Percentiles rank a stretch among this genome's conserved stretches.
Evolutionary conservation across 2,888 invertebrate genomes (phyloP).

Genomic region (Sussaba pulchella): DNA sequence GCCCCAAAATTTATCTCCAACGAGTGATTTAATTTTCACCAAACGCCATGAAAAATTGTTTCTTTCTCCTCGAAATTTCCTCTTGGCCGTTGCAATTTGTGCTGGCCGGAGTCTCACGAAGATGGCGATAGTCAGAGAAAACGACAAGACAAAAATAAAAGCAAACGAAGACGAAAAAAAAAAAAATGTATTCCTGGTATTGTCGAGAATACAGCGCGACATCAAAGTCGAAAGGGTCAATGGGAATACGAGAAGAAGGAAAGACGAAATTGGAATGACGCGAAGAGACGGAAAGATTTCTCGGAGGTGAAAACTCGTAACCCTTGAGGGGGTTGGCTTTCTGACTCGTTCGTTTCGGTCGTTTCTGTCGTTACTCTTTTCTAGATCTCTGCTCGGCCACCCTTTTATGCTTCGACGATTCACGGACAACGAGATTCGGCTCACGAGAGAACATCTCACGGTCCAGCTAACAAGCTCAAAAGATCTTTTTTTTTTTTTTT

Average conservation of each 20-base stretch:
- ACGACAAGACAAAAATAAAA: neutral
- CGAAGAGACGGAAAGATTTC: conserved; percentile 41
- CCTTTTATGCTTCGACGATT: conserved; percentile 52
- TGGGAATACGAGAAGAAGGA: conserved; percentile 1
- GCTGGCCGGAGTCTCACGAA: conserved; percentile 36
- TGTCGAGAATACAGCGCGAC: conserved; percentile 20
- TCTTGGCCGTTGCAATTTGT: conserved; percentile 16
- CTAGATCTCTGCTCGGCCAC: conserved; percentile 33
- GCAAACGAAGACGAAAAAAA: neutral
- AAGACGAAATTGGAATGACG: conserved; percentile 8
- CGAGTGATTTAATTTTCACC: no score
- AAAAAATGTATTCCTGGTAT: conserved; percentile 2
- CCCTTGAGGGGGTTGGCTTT: conserved; percentile 36
- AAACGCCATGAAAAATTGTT: conserved; percentile 3
- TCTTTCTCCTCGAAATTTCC: conserved; percentile 11
- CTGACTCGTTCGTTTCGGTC: conserved; percentile 1
- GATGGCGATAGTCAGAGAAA: conserved; percentile 26
- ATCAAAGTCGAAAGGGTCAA: conserved; percentile 53
- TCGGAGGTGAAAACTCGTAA: conserved; percentile 54
- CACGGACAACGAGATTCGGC: conserved; percentile 56
- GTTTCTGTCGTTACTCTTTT: conserved; percentile 25
- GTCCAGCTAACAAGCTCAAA: conserved; percentile 61
- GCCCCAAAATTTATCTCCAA: no score
- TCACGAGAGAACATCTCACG: conserved; percentile 56
- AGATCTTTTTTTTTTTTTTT: conserved; percentile 51